Percentiles rank a stretch among this genome's conserved stretches.
Conservation (phyloP, 2,113 vertebrate species). For the Aviceda subcristata region DNA sequence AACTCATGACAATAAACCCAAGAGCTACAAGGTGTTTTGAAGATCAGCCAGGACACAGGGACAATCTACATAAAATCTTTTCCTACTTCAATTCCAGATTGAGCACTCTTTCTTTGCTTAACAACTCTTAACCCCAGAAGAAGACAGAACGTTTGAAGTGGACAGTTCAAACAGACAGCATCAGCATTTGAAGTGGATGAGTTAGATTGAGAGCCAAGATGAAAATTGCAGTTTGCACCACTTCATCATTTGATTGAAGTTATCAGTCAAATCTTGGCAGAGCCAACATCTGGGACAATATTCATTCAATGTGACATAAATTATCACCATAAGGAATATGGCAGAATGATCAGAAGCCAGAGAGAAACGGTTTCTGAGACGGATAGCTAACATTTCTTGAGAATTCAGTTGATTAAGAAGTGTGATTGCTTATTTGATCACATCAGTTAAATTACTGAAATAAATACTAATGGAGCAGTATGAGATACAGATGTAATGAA, state of each 20-base stretch:
- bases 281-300: conserved; percentile 21
- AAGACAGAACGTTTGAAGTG: not conserved
- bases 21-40: not conserved
- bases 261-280: conserved; percentile 12
- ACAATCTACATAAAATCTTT: not conserved
- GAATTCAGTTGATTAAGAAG: not conserved
- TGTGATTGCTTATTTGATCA: conserved; percentile 11
- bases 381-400: not conserved
- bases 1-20: not conserved
- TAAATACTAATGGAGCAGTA: not conserved
- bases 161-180: not conserved
- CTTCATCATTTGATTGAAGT: not conserved
- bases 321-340: not conserved
- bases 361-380: not conserved
- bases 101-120: not conserved
- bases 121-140: not conserved
- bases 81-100: not conserved
- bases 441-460: conserved; percentile 24
- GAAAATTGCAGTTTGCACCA: not conserved
- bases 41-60: not conserved
- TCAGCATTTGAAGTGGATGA: not conserved
- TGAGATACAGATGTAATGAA: not conserved
- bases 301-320: conserved; percentile 18
- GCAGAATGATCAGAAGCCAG: not conserved
- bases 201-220: not conserved